Conservation (phyloP, 1,140 invertebrate genomes). For the Hylaeus anthracinus region DNA sequence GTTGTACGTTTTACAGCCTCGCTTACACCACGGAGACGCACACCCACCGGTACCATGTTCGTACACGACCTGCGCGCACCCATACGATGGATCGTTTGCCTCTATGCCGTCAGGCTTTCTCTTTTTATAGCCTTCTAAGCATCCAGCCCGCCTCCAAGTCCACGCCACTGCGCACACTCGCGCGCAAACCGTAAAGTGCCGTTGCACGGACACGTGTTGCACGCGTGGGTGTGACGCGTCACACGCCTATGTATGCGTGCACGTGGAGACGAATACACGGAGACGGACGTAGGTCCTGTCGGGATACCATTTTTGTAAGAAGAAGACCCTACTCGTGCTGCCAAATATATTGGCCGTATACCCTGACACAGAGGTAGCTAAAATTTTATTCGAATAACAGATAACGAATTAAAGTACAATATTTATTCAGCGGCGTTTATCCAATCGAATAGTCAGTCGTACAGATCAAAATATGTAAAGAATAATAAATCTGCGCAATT, state of each 20-base stretch:
- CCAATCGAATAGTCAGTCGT: too few species aligned
- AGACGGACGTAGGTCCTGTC: slow-evolving; percentile 26
- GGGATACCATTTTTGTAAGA: slow-evolving; percentile 35
- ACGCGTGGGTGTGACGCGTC: slow-evolving; percentile 32
- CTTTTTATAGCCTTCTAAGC: slow-evolving; percentile 70
- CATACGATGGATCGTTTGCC: slow-evolving; percentile 16
- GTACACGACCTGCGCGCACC: slow-evolving; percentile 19
- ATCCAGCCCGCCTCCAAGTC: slow-evolving; percentile 49
- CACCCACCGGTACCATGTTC: slow-evolving; percentile 53
- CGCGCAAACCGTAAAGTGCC: slow-evolving; percentile 5
- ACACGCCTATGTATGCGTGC: background rate
- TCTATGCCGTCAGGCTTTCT: slow-evolving; percentile 64
- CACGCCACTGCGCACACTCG: slow-evolving; percentile 22
- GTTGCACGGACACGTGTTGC: slow-evolving; percentile 25
- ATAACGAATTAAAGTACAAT: too few species aligned
- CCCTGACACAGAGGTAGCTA: too few species aligned
- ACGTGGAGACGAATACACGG: background rate
- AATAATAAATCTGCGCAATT: too few species aligned
- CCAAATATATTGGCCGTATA: too few species aligned
- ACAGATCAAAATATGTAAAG: too few species aligned
- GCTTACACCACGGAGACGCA: slow-evolving; percentile 50
- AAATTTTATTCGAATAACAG: too few species aligned
- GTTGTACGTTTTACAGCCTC: slow-evolving; percentile 55
- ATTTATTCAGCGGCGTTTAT: too few species aligned
- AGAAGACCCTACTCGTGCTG: background rate